A percentile compares a stretch with the other conserved stretches of the same genome.
Evolutionary conservation across 2,113 vertebrate species (phyloP).

Genomic region (Mungos mungo): DNA sequence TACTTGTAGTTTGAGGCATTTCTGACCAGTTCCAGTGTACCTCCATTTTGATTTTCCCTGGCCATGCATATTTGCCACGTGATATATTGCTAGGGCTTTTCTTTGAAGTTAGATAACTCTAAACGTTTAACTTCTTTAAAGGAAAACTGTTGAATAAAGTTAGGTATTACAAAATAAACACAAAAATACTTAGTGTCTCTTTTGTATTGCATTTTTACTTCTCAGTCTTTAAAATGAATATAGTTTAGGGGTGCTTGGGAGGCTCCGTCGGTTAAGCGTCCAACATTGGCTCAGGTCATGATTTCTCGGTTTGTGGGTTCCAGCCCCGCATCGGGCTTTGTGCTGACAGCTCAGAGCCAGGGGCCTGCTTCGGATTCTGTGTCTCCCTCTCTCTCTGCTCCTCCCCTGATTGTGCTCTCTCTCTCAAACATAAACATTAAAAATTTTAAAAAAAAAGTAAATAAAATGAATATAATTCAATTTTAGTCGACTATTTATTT

Average conservation of each 20-base stretch:
- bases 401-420: no score
- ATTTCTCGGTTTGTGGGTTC: no score
- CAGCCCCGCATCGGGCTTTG: no score
- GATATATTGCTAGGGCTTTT: not conserved
- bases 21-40: no score
- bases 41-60: not conserved
- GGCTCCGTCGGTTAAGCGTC: no score
- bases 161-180: not conserved
- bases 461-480: not conserved
- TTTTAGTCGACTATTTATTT: not conserved
- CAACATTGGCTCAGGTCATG: no score
- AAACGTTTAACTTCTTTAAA: not conserved
- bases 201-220: not conserved
- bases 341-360: no score
- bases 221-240: not conserved
- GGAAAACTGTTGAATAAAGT: not conserved
- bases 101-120: not conserved
- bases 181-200: not conserved
- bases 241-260: no score
- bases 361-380: no score
- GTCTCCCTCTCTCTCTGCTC: no score
- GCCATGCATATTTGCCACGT: rapidly evolving
- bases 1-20: not conserved
- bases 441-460: not conserved
- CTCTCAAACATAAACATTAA: no score